Base-by-base conservation (phyloP, 2,797 vertebrate species). In the Cossypha dichroa region DNA sequence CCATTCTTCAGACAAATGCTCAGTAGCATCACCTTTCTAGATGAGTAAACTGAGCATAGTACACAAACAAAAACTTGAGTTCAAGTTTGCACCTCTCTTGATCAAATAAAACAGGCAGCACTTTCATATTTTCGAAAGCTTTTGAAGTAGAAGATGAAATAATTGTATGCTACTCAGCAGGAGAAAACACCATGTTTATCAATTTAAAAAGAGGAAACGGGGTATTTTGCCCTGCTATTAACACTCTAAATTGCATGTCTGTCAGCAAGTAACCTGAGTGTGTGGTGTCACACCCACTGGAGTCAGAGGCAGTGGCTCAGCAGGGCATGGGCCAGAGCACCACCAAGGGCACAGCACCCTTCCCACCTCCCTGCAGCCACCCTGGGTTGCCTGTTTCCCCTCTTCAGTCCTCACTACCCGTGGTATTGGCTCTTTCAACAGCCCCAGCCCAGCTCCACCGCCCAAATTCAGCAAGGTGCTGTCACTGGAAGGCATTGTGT, bases 401-500 rank as follows among this genome's bases (percentile, higher is more conserved):
- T 19, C 54, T 78, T 80, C 62, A 33, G 34, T 49, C 73, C 64
- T 79, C 45, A 3, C 41, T 8, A 4, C 4, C 5, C 1, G 0
- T 1, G 2, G 3, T 11, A 17, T 15, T 29, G 46, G 18, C 22
- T 86, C 33, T 91, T 63, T 40, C 21, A 52, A 7, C 34, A 45
- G 18, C 22, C 23, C 11, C 5, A 3, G 43, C 6, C 17, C 43
- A 40, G n/a, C 38, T 77, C 21, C 51, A 3, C 18, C 64, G 34
- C n/a, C 46, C 12, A 4, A 63, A 43, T 67, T 41, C 5, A 1
- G 28, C 54, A 25, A 63, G 33, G 33, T 59, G 36, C 9, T 28
- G n/a, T 58, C 0, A 0, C 29, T 31, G 21, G 43, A 23, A 36
- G 31, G 29, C 0, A 0, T 8, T 62, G 21, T 22, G 36, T 55